Evolutionary conservation across 2,888 invertebrate species (phyloP).

Genomic region (Aethes cnicana): DNA sequence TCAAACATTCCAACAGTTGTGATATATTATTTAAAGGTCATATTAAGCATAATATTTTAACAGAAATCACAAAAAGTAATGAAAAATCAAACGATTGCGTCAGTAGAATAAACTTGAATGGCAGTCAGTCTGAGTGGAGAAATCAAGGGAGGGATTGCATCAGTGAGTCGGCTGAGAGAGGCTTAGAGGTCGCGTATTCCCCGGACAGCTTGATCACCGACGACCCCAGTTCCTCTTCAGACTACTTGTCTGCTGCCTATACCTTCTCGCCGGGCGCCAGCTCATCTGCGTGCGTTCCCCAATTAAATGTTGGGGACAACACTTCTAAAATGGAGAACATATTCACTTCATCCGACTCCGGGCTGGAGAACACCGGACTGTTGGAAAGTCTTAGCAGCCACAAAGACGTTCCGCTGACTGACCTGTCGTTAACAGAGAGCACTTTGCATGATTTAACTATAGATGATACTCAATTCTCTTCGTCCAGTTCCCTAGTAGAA

Average conservation of each 20-base stretch:
- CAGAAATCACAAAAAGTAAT: conserved; percentile 35
- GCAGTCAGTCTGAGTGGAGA: conserved; percentile 32
- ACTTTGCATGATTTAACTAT: conserved; percentile 65
- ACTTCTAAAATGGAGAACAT: conserved; percentile 66
- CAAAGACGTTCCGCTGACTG: conserved; percentile 65
- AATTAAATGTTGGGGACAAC: conserved; percentile 57
- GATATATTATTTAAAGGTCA: conserved; percentile 56
- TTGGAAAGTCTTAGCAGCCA: conserved; percentile 64
- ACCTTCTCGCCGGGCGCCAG: conserved; percentile 58
- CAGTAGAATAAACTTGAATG: conserved; percentile 43
- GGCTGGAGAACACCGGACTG: conserved; percentile 69
- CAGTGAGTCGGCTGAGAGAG: conserved; percentile 44
- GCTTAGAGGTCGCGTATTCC: conserved; percentile 54
- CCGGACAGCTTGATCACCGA: conserved; percentile 70
- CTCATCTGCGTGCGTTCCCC: conserved; percentile 46
- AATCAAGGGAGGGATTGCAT: conserved; percentile 35
- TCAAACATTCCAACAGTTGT: conserved; percentile 70
- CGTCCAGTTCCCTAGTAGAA: conserved; percentile 46
- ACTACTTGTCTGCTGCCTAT: conserved; percentile 69
- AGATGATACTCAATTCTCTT: conserved; percentile 53
- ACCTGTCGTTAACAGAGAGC: conserved; percentile 69
- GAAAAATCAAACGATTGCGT: conserved; percentile 35
- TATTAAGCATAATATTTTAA: conserved; percentile 42
- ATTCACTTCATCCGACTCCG: conserved; percentile 72
- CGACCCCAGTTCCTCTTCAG: conserved; percentile 70